Base-by-base conservation (phyloP, 1,140 invertebrate species). In the Polypedilum vanderplanki region DNA sequence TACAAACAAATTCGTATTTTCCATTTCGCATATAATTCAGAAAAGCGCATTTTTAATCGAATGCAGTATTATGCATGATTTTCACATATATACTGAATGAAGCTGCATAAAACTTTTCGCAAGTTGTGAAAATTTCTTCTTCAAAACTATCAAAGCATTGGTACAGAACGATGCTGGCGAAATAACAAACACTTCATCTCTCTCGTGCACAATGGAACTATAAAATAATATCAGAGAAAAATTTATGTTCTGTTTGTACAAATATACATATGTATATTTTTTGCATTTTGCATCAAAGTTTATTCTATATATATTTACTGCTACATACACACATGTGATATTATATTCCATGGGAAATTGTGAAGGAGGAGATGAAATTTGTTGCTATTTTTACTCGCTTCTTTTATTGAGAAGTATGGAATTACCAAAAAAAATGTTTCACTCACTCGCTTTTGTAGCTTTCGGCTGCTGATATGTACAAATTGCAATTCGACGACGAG, bases 161-260 rank as follows among this genome's bases (percentile, higher is more conserved):
- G n/a, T 57, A 12, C 46, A 57, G 9, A 57, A 57, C 15, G 46
- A 57, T 57, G 46, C 46, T 57, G 5, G 46, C 12, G n/a, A 57
- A 57, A 57, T 57, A 57, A 12, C 46, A 57, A 57, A 57, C 46
- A 57, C 46, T 57, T 57, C 46, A 57, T 12, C 46, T 57, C 46
- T 12, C 46, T 57, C 46, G 46, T 12, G 46, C n/a, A 57, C 46
- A 57, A 57, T 57, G 46, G 46, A 57, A 57, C 46, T 57, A 57
- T 57, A 57, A 57, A 57, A 57, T 57, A 57, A 57, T 57, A 57
- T 57, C 46, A 33, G 24, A 33, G 46, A 57, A 15, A 57, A 57
- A 57, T 57, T 57, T 57, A 57, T 57, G 46, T 57, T 57, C 46
- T 57, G 46, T 57, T 57, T 57, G 46, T 57, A 12, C n/a, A 57